Evolutionary conservation across 1,140 invertebrate genomes (phyloP), one percentile per base, ranked within the genome.

Genomic region (Drosophila watanabei): DNA sequence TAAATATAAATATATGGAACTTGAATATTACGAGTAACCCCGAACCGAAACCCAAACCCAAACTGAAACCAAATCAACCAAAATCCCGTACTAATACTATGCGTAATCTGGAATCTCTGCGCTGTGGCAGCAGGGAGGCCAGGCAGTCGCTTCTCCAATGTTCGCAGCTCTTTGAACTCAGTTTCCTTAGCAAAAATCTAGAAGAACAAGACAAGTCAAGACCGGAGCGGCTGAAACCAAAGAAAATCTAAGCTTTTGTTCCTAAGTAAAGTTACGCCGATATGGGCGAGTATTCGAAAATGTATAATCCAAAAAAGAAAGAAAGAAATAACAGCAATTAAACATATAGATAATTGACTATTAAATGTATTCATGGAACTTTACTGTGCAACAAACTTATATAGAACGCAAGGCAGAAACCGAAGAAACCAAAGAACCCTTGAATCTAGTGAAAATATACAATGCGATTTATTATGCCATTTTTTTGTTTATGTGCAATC

Each of bases 151-250:
- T 86, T 86, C 24, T 59, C 68, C 84, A 56, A 88, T 56, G 75
- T 75, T 81, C 77, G 85, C 85, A 89, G 81, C 81, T 81, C 85
- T 89, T 88, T 88, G 75, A 90, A 89, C 85, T 88, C 86, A 88
- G 85, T 88, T 88, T 88, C 78, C 66, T 81, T 75, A 81, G 69
- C 72, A 71, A 75, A 86, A 72, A 56, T 24, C 58, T 70, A 71
- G 57, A 69, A 16, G 3, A 24, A 24, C 24, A 41, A n/a, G 71
- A 69, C 48, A 43, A 64, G 65, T 51, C 30, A 56, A 43, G 45
- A 60, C 45, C 62, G 80, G 75, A 73, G 78, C 48, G 59, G 70
- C 68, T 46, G 59, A 64, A 63, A 63, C 49, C 51, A 73, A 79
- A 48, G 35, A 80, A 80, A 81, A 77, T 80, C 73, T 75, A 69